These are phyloP conservation scores for Recurvirostra avosetta DNA, from an alignment of 2,113 vertebrate genomes.

Conservation along the genomic window DNA sequence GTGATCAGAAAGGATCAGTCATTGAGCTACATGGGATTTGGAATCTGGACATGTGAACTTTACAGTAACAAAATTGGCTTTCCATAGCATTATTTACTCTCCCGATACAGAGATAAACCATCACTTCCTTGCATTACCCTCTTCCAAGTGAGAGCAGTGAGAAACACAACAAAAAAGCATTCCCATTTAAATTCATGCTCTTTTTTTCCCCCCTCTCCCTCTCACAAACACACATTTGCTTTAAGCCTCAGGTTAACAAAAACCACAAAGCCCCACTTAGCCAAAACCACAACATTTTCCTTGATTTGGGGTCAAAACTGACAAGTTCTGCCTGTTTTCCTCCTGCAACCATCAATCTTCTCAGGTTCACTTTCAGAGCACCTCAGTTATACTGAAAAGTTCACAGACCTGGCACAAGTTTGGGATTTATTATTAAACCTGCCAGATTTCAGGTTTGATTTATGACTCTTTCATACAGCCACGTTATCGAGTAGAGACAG, in stretches of 20 bases:
- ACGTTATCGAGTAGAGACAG: slow-evolving; percentile 36
- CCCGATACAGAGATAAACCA: not conserved
- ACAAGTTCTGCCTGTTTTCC: slow-evolving; percentile 62
- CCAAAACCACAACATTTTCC: slow-evolving; percentile 62
- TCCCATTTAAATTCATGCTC: slow-evolving; percentile 32
- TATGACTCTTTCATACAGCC: slow-evolving; percentile 13
- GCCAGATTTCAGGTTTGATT: slow-evolving; percentile 63
- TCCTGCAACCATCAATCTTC: slow-evolving; percentile 30
- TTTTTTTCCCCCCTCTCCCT: not conserved
- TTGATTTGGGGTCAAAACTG: slow-evolving; percentile 66
- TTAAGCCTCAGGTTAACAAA: slow-evolving; percentile 60
- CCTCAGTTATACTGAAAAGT: slow-evolving; percentile 32
- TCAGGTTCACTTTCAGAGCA: slow-evolving; percentile 45
- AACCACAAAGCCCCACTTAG: slow-evolving; percentile 50
- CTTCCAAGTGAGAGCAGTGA: slow-evolving; percentile 40
- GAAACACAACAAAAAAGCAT: slow-evolving; percentile 20
- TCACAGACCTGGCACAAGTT: slow-evolving; percentile 56
- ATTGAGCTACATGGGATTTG: not conserved
- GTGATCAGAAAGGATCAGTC: not conserved
- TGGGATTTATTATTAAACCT: slow-evolving; percentile 60
- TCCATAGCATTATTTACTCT: slow-evolving; percentile 30
- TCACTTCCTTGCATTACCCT: not conserved
- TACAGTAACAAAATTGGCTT: not conserved
- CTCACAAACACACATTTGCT: slow-evolving; percentile 15
- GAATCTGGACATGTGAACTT: not conserved